Evolutionary conservation across 2,797 vertebrate genomes (phyloP).

Genomic region (Mormyrus hasselquistii): DNA sequence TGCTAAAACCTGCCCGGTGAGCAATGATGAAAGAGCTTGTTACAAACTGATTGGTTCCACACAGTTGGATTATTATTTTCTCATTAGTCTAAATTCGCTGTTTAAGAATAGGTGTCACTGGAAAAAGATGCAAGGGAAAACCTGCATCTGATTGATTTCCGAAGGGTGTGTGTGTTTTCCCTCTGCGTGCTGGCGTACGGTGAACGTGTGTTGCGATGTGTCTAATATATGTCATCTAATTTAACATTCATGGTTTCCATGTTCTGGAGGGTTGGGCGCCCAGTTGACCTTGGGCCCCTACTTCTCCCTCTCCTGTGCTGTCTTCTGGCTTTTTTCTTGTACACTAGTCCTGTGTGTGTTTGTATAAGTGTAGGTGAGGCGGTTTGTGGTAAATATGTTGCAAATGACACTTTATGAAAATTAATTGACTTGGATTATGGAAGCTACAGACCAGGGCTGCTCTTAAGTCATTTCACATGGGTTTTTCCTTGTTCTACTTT

Average conservation of each 20-base stretch:
- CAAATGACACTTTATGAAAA: neutral
- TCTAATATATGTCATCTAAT: slow-evolving; percentile 3
- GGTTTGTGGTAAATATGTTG: neutral
- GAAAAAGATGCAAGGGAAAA: neutral
- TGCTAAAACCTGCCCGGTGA: neutral
- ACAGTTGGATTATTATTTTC: neutral
- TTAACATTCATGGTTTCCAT: neutral
- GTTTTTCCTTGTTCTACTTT: neutral
- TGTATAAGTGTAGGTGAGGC: neutral
- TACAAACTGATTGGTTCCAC: neutral
- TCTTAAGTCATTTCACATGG: neutral
- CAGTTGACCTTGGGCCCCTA: neutral
- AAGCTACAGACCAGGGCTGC: neutral
- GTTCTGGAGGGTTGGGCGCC: neutral
- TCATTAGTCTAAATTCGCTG: neutral
- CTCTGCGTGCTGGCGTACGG: neutral
- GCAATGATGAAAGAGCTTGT: neutral
- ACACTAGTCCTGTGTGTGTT: neutral
- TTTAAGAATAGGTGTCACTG: neutral
- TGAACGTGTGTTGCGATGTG: neutral
- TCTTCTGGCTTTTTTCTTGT: neutral
- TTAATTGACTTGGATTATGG: neutral
- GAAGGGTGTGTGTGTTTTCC: neutral
- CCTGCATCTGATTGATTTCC: neutral
- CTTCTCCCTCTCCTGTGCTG: neutral